Conservation (phyloP, 2,113 vertebrate species). For the Onychorhynchus coronatus region DNA sequence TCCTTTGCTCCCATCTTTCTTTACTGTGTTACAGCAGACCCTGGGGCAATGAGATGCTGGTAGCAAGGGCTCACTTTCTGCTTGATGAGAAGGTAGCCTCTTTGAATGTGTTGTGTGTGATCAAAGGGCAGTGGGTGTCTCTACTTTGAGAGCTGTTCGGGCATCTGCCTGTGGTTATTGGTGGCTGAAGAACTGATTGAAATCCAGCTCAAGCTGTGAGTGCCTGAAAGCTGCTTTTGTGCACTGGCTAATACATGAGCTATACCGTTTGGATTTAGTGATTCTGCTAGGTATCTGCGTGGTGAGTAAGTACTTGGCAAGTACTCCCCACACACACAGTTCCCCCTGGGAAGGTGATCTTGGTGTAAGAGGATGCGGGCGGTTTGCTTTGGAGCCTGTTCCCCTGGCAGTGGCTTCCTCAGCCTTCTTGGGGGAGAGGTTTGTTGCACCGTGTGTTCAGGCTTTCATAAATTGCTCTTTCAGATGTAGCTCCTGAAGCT, state of each 20-base stretch:
- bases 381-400: not conserved
- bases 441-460: fast-evolving
- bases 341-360: not conserved
- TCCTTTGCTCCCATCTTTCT: not conserved
- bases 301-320: not conserved
- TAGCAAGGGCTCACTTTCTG: not conserved
- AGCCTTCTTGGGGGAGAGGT: not conserved
- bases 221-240: conserved; percentile 14
- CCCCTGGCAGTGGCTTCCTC: not conserved
- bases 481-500: not conserved
- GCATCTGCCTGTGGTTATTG: not conserved
- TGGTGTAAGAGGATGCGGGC: not conserved
- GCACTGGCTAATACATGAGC: not conserved
- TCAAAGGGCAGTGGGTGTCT: not conserved
- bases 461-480: not conserved
- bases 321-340: not conserved
- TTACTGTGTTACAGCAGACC: not conserved
- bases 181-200: not conserved
- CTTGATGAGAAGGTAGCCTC: not conserved
- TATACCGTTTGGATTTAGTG: not conserved
- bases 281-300: not conserved
- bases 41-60: not conserved
- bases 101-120: not conserved
- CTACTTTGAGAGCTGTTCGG: not conserved
- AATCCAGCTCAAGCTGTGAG: not conserved